Percentiles rank a stretch among this genome's conserved stretches.
These are phyloP conservation scores for Antheraea assamensis DNA, from an alignment of 2,888 invertebrate species.

Conservation along the genomic window DNA sequence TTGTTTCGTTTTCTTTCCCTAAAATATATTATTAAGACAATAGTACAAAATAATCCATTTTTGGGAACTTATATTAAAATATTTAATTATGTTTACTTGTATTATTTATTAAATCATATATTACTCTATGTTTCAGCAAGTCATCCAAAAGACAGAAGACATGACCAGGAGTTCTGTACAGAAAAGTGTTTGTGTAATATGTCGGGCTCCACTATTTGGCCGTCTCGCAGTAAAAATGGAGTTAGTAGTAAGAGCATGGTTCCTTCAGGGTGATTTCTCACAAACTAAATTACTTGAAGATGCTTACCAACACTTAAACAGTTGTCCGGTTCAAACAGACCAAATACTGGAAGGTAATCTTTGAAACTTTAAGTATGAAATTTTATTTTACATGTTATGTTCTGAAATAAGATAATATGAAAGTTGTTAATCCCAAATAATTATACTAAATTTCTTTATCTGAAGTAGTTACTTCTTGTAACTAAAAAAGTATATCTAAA, in stretches of 20 bases:
- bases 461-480: too few species aligned
- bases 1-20: too few species aligned
- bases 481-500: too few species aligned
- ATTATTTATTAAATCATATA: neutral
- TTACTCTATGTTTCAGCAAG: conserved; percentile 84
- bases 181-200: conserved; percentile 98
- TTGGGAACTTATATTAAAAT: too few species aligned
- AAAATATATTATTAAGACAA: too few species aligned
- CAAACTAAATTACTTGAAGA: conserved; percentile 94
- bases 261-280: conserved; percentile 96
- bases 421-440: too few species aligned
- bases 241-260: conserved; percentile 98
- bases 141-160: conserved; percentile 95
- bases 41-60: neutral
- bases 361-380: neutral
- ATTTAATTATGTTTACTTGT: neutral
- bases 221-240: conserved; percentile 97
- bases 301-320: conserved; percentile 95
- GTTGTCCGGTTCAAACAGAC: conserved; percentile 85
- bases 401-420: too few species aligned
- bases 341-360: conserved; percentile 75
- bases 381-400: too few species aligned
- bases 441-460: too few species aligned
- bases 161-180: conserved; percentile 98
- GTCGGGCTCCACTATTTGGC: conserved; percentile 95